Conservation (phyloP, 2,797 vertebrate genomes). For the Sebastes hubbsi region DNA sequence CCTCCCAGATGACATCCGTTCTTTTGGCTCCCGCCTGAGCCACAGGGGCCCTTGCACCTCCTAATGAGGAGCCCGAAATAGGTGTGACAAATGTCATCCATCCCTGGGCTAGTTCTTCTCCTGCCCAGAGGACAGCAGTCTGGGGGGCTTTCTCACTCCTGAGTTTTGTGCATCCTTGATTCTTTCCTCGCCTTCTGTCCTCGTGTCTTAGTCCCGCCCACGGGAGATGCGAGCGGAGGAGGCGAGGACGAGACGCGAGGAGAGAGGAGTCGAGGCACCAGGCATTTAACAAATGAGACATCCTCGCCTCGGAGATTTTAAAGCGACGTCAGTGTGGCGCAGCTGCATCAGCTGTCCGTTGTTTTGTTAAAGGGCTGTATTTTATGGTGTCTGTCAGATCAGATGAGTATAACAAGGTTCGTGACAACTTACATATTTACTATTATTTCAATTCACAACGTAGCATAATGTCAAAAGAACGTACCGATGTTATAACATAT, state of each 20-base stretch:
- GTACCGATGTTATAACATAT: no score
- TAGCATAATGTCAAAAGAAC: no score
- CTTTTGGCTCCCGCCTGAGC: conserved; percentile 46
- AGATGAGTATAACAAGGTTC: no score
- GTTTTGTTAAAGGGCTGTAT: no score
- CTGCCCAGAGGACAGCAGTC: conserved; percentile 58
- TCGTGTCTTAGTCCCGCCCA: background rate
- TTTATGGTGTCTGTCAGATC: no score
- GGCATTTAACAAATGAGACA: background rate
- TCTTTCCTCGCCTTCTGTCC: background rate
- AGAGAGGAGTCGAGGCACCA: background rate
- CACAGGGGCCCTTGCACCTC: conserved; percentile 69
- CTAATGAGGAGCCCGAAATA: conserved; percentile 81
- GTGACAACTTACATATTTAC: no score
- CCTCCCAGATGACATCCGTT: conserved; percentile 61
- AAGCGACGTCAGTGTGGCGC: no score
- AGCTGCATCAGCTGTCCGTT: no score
- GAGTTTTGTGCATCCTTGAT: background rate
- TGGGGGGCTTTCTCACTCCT: background rate
- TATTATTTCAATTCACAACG: no score
- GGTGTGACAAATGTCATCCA: conserved; percentile 74
- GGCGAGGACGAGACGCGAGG: background rate
- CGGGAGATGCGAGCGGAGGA: background rate
- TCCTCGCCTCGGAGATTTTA: background rate
- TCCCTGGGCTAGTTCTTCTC: conserved; percentile 44